Evolutionary conservation across 2,113 vertebrate species (phyloP), one percentile per base, ranked within the genome.

Genomic region (Lanius ludovicianus): DNA sequence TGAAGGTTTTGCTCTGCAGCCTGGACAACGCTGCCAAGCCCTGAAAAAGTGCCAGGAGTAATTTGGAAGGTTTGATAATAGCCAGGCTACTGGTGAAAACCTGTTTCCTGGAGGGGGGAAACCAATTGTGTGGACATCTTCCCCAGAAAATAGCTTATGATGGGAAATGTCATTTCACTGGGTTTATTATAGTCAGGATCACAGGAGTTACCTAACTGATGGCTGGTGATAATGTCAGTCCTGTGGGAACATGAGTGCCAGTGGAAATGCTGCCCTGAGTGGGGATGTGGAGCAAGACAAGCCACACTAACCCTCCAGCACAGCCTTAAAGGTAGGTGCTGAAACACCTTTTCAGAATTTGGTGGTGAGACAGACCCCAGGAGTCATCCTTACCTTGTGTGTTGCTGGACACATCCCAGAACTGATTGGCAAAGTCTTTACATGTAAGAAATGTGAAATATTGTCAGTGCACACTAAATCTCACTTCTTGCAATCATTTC

Each of bases 191-290:
- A 7, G 8, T 71, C 49, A 52, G 62, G 53, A 21, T 64, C 22
- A 25, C 0, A 28, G 44, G 49, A 78, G 31, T 71, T 28, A 53
- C 33, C 21, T 30, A 59, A 6, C 20, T 75, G 79, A 25, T 0
- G 18, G 41, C n/a, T 52, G n/a, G 14, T 47, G 68, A 57, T 37
- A 10, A 30, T 24, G 30, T 30, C 31, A 33, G 37, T 59, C 41
- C 55, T 0, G 0, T 50, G 64, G 39, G 71, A 87, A 71, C 0
- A 0, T 7, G 23, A 17, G 20, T 24, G 35, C 59, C 7, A 7
- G 7, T 52, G 33, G 76, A 47, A 84, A 65, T 6, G 31, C 28
- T 80, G 55, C 31, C 46, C 91, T 4, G 3, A 71, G 41, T 6
- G 30, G 12, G 47, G 30, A 28, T 6, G 19, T 46, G 30, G 39